Percentiles rank a stretch among this genome's conserved stretches.
phyloP scores from a whole-genome alignment of 2,888 invertebrate genomes.

The Perizoma affinitatum region DNA sequence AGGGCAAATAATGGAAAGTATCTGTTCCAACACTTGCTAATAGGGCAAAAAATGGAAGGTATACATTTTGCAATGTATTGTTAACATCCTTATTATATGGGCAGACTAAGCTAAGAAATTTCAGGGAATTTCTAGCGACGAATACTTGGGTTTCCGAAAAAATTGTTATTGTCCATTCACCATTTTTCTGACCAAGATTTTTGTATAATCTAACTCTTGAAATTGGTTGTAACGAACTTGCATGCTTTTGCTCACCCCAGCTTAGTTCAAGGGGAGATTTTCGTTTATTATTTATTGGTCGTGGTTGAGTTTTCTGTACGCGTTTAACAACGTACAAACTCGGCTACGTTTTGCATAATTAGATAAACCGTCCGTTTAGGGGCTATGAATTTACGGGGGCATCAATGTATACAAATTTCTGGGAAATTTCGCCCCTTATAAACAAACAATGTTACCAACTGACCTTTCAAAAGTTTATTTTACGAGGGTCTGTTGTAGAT shows the following conservation, averaged over 20 bases:
- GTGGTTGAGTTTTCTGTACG: conserved; percentile 45
- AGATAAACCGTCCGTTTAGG: conserved; percentile 61
- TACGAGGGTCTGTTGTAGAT: conserved; percentile 18
- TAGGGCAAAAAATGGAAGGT: too few relatives aligned
- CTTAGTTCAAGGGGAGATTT: conserved; percentile 44
- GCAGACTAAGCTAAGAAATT: too few relatives aligned
- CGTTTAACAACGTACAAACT: conserved; percentile 64
- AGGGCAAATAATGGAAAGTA: too few relatives aligned
- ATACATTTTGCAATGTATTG: too few relatives aligned
- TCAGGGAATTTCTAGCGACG: too few relatives aligned
- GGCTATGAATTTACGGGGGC: conserved; percentile 49
- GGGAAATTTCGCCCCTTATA: conserved; percentile 15
- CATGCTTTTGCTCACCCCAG: conserved; percentile 7
- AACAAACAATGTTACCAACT: conserved; percentile 16
- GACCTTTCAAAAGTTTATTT: conserved; percentile 16
- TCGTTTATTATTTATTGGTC: conserved; percentile 64
- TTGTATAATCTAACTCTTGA: not conserved
- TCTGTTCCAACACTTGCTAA: conserved; percentile 1
- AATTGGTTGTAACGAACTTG: conserved; percentile 8
- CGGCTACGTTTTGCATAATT: conserved; percentile 69
- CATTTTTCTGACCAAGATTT: too few relatives aligned
- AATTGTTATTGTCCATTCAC: too few relatives aligned
- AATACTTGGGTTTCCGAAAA: too few relatives aligned
- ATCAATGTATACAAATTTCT: conserved; percentile 47
- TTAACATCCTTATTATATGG: too few relatives aligned